Conservation (phyloP, 1,140 invertebrate species). For the Bombus superbus region DNA sequence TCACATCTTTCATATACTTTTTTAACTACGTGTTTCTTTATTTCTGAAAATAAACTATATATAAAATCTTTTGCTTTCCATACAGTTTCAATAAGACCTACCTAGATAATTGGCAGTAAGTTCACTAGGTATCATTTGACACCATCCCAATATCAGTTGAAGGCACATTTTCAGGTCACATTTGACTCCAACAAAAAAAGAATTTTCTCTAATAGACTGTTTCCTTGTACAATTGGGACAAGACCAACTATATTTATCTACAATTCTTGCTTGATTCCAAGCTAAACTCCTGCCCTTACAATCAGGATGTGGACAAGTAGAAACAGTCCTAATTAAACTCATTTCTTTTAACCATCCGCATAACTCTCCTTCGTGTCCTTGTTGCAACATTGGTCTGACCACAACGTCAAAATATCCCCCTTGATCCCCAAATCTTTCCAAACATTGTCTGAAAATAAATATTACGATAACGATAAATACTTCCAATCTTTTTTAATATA, state of each 20-base stretch:
- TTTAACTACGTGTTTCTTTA: conserved; percentile 80
- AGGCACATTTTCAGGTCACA: conserved; percentile 81
- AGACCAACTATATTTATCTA: conserved; percentile 83
- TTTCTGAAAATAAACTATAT: conserved; percentile 72
- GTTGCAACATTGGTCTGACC: conserved; percentile 80
- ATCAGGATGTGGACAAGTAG: conserved; percentile 73
- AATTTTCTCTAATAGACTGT: conserved; percentile 80
- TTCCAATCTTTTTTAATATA: neutral
- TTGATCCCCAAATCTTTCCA: conserved; percentile 74
- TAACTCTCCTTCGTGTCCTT: conserved; percentile 82
- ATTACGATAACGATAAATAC: neutral
- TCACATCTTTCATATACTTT: conserved; percentile 80
- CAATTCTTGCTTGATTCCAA: conserved; percentile 80
- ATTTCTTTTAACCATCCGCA: conserved; percentile 81
- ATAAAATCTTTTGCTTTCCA: neutral
- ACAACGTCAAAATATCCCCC: conserved; percentile 81
- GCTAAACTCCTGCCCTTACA: conserved; percentile 78
- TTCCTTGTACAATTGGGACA: conserved; percentile 78
- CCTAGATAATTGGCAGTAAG: conserved; percentile 74
- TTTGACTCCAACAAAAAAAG: conserved; percentile 81
- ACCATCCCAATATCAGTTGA: conserved; percentile 82
- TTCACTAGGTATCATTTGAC: conserved; percentile 77
- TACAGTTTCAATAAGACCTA: conserved; percentile 29
- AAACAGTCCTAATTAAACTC: conserved; percentile 77
- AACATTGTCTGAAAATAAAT: conserved; percentile 52